Conservation (phyloP, 2,113 vertebrate genomes). For the Tyrannus savana region DNA sequence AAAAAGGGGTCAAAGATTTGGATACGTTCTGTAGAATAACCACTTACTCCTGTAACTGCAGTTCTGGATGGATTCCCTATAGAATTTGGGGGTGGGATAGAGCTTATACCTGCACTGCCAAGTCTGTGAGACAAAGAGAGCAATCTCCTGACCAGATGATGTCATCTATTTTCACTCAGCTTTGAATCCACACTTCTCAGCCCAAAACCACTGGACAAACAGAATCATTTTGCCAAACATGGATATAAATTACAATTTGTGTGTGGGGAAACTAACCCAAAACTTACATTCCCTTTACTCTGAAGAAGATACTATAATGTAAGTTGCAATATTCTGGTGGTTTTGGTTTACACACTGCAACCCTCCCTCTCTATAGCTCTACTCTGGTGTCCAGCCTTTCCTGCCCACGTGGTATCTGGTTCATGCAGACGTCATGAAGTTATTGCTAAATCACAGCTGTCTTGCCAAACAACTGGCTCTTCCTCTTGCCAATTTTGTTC, state of each 20-base stretch:
- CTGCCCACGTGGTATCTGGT: neutral
- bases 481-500: conserved; percentile 2
- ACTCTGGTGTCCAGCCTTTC: neutral
- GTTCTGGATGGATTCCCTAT: neutral
- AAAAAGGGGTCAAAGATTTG: neutral
- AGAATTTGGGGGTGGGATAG: neutral
- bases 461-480: conserved; percentile 40
- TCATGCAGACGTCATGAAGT: neutral
- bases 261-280: neutral
- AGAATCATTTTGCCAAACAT: neutral
- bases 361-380: neutral
- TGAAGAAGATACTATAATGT: too few species aligned
- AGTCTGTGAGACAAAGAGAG: neutral
- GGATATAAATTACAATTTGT: neutral
- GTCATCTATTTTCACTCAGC: conserved; percentile 26
- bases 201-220: neutral
- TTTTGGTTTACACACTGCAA: neutral
- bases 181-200: neutral
- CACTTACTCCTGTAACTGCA: neutral
- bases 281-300: neutral
- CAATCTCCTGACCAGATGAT: neutral
- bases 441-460: conserved; percentile 47
- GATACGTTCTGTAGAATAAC: neutral
- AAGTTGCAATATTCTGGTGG: neutral
- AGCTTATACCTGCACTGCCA: neutral